Conservation (phyloP, 2,888 invertebrate species). For the Tenthredo scrophulariae region DNA sequence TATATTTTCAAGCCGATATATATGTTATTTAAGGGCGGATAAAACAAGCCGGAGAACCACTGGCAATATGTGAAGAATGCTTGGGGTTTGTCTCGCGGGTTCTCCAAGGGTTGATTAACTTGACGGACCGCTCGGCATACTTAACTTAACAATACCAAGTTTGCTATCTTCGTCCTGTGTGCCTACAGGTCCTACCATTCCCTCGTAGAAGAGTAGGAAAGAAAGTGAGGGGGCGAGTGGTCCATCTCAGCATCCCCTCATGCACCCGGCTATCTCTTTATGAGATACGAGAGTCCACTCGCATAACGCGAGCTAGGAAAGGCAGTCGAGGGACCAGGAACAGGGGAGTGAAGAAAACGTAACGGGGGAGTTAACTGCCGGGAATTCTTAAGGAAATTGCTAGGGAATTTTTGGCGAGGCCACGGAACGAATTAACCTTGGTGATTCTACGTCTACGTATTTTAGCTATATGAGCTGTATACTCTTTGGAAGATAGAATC, state of each 20-base stretch:
- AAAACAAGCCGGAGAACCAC: slow-evolving; percentile 54
- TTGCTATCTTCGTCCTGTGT: slow-evolving; percentile 27
- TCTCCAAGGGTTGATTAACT: slow-evolving; percentile 64
- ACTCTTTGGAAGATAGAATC: neutral
- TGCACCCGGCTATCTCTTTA: slow-evolving; percentile 51
- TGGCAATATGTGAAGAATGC: slow-evolving; percentile 62
- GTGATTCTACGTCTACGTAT: neutral
- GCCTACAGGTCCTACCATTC: neutral
- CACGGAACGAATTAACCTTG: slow-evolving; percentile 36
- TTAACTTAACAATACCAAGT: slow-evolving; percentile 61
- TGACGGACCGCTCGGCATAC: slow-evolving; percentile 60
- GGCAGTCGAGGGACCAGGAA: neutral
- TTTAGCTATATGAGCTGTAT: neutral
- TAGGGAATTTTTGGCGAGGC: slow-evolving; percentile 32
- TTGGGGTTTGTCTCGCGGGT: slow-evolving; percentile 54
- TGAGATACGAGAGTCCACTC: slow-evolving; percentile 55
- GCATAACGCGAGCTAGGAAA: slow-evolving; percentile 37
- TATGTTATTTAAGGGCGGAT: neutral
- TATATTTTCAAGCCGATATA: slow-evolving; percentile 7
- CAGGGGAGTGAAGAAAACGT: neutral
- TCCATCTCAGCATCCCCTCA: slow-evolving; percentile 25
- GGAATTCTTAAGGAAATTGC: slow-evolving; percentile 60
- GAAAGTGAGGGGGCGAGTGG: neutral
- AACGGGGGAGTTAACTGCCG: slow-evolving; percentile 31
- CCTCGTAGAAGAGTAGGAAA: neutral